phyloP scores from a whole-genome alignment of 2,888 invertebrate genomes.

The Trachelus tabidus region DNA sequence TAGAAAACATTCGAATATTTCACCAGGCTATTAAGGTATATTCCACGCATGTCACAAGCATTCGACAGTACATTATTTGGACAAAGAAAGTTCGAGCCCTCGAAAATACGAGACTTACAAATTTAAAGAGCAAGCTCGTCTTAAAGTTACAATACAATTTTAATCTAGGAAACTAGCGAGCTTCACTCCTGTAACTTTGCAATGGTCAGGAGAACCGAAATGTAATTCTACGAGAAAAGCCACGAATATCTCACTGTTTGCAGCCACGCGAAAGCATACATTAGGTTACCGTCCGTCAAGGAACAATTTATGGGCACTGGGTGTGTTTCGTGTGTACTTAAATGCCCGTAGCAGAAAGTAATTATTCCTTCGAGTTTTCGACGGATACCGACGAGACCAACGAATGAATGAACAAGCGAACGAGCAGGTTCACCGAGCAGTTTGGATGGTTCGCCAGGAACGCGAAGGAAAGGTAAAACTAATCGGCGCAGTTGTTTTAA shows the following conservation, averaged over 20 bases:
- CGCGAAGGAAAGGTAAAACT: background rate
- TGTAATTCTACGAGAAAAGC: background rate
- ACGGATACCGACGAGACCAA: background rate
- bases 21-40: background rate
- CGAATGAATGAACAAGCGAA: constrained; percentile 1
- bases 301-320: background rate
- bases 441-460: background rate
- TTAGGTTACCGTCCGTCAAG: background rate
- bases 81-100: background rate
- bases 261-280: background rate
- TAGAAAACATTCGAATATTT: background rate
- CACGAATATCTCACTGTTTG: background rate
- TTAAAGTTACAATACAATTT: background rate
- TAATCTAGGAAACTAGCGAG: background rate
- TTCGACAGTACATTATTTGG: no score
- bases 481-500: constrained; percentile 8
- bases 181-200: background rate
- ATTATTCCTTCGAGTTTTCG: background rate
- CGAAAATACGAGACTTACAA: background rate
- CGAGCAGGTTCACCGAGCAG: background rate
- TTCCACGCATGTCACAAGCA: no score
- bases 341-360: background rate
- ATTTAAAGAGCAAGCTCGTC: background rate
- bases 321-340: background rate
- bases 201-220: background rate